Evolutionary conservation across 2,113 vertebrate genomes (phyloP).

Genomic region (Proteles cristata): DNA sequence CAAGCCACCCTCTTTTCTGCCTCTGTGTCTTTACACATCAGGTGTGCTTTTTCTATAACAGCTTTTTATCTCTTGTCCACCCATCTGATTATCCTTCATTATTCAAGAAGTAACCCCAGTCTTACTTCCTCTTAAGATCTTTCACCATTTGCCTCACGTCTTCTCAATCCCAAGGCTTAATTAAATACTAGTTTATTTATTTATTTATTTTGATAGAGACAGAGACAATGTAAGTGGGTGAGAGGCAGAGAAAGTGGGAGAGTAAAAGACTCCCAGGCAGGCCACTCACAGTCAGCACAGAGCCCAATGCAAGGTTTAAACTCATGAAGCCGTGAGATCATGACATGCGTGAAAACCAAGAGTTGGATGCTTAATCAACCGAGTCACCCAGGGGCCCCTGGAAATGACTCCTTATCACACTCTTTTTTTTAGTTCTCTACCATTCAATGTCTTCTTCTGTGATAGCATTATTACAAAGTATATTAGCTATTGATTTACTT

Average conservation of each 20-base stretch:
- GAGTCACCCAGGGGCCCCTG: no score
- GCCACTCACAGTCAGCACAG: no score
- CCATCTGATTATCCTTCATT: background rate
- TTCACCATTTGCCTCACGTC: background rate
- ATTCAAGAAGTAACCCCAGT: background rate
- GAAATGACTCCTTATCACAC: background rate
- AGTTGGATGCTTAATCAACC: no score
- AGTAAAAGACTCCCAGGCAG: no score
- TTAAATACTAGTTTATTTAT: background rate
- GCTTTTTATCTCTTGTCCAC: background rate
- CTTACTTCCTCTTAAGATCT: background rate
- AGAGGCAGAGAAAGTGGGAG: no score
- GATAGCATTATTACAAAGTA: background rate
- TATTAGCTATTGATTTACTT: background rate
- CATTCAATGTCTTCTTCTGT: background rate
- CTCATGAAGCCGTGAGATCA: no score
- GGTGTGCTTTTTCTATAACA: background rate
- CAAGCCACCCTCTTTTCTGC: background rate
- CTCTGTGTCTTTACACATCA: background rate
- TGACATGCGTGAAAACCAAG: no score
- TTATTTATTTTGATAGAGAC: no score
- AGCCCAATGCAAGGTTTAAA: no score
- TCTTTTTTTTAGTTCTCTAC: background rate
- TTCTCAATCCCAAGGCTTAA: background rate
- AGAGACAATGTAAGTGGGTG: no score